Conservation (phyloP, 2,888 invertebrate genomes). For the Ischnus inquisitorius region DNA sequence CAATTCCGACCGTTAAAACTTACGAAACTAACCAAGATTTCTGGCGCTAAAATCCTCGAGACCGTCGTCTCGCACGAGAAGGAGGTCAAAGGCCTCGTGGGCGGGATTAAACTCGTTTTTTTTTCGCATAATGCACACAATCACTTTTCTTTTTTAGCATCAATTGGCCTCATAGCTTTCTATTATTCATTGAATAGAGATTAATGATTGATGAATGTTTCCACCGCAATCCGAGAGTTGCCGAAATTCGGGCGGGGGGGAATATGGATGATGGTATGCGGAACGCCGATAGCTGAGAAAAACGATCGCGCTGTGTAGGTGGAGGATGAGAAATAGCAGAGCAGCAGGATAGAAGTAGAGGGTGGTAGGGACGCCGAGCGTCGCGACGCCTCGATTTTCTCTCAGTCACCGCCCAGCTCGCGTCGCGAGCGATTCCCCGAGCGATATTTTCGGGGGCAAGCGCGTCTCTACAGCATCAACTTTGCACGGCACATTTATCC, state of each 20-base stretch:
- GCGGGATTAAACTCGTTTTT: not conserved
- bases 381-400: slow-evolving; percentile 78
- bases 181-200: not conserved
- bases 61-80: not conserved
- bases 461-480: slow-evolving; percentile 65
- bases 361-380: slow-evolving; percentile 78
- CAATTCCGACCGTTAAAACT: not conserved
- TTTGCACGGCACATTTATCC: slow-evolving; percentile 16
- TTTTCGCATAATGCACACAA: not conserved
- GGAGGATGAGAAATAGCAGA: slow-evolving; percentile 21
- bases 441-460: slow-evolving; percentile 35
- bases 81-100: not conserved
- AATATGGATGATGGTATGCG: not conserved
- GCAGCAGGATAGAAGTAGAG: slow-evolving; percentile 36
- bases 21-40: not conserved
- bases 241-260: not conserved
- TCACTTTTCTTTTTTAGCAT: not conserved
- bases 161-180: not conserved
- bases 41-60: not conserved
- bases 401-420: slow-evolving; percentile 83
- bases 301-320: slow-evolving; percentile 9
- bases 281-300: not conserved
- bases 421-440: slow-evolving; percentile 66
- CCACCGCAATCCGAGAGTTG: not conserved
- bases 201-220: slow-evolving; percentile 9